phyloP scores from a whole-genome alignment of 2,113 vertebrate species.

The Maccullochella peelii region DNA sequence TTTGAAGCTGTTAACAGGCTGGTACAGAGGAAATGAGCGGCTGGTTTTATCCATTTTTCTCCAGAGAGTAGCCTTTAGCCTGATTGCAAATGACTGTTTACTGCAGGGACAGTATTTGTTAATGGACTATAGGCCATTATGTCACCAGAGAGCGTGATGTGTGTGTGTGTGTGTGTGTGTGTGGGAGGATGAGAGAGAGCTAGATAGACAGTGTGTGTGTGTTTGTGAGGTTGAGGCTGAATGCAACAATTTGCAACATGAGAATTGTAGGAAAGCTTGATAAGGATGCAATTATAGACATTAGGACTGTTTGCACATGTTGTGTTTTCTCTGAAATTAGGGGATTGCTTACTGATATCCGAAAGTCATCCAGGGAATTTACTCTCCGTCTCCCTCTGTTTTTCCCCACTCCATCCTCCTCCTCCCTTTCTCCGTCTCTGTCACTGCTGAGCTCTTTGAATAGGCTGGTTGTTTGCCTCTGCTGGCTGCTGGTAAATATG shows the following conservation, averaged over 20 bases:
- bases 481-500: conserved; percentile 55
- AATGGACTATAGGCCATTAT: conserved; percentile 63
- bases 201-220: not conserved
- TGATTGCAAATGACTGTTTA: conserved; percentile 60
- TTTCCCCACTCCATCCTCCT: conserved; percentile 12
- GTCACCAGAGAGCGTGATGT: conserved; percentile 44
- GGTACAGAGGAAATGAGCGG: conserved; percentile 26
- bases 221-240: conserved; percentile 10
- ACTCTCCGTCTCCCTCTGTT: conserved; percentile 42
- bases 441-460: conserved; percentile 53
- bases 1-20: conserved; percentile 46
- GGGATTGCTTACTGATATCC: conserved; percentile 41
- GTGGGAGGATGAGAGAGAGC: conserved; percentile 11
- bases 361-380: conserved; percentile 58
- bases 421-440: conserved; percentile 27
- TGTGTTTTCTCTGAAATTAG: conserved; percentile 27
- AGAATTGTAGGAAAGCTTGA: conserved; percentile 23
- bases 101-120: conserved; percentile 47
- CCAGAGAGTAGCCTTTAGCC: conserved; percentile 42
- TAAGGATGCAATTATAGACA: conserved; percentile 52
- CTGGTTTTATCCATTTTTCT: conserved; percentile 33
- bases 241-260: conserved; percentile 26
- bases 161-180: conserved; percentile 17
- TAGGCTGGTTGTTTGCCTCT: conserved; percentile 55
- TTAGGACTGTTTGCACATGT: conserved; percentile 35